phyloP scores from a whole-genome alignment of 1,140 invertebrate species.

The Brevipalpus yothersi region DNA sequence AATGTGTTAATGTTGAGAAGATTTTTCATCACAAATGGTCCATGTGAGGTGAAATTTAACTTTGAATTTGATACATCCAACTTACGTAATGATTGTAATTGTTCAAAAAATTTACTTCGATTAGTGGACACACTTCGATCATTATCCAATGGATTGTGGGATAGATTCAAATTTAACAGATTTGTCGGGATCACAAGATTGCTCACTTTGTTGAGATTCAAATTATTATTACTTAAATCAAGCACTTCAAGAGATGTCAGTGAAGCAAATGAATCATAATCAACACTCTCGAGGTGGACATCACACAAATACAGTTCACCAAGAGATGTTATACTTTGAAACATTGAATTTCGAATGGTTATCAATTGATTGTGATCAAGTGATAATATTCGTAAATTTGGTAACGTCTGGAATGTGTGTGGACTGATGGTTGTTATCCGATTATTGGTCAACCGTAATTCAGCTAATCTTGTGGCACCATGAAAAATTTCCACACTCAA shows the following conservation, averaged over 20 bases:
- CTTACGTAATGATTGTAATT: too few species aligned
- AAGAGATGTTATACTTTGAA: conserved; percentile 26
- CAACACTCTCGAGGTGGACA: conserved; percentile 32
- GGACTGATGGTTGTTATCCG: conserved; percentile 26
- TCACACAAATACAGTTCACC: conserved; percentile 22
- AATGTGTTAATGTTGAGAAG: conserved; percentile 31
- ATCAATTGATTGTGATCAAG: conserved; percentile 30
- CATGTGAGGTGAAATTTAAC: neutral
- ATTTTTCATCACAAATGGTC: conserved; percentile 5
- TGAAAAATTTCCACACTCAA: conserved; percentile 14
- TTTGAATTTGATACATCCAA: neutral
- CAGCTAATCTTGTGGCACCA: conserved; percentile 37
- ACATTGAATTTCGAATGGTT: conserved; percentile 22
- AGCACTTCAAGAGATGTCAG: conserved; percentile 38
- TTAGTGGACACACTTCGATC: too few species aligned
- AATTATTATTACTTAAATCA: conserved; percentile 41
- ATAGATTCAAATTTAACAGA: conserved; percentile 29
- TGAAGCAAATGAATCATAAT: conserved; percentile 33
- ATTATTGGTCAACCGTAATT: conserved; percentile 35
- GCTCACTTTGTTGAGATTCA: conserved; percentile 19
- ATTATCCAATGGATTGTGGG: conserved; percentile 26
- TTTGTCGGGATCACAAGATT: neutral
- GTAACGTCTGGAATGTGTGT: conserved; percentile 29
- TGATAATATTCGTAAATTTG: conserved; percentile 31
- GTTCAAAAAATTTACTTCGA: too few species aligned